Evolutionary conservation across 2,113 vertebrate genomes (phyloP).

Genomic region (Pyrgilauda ruficollis): DNA sequence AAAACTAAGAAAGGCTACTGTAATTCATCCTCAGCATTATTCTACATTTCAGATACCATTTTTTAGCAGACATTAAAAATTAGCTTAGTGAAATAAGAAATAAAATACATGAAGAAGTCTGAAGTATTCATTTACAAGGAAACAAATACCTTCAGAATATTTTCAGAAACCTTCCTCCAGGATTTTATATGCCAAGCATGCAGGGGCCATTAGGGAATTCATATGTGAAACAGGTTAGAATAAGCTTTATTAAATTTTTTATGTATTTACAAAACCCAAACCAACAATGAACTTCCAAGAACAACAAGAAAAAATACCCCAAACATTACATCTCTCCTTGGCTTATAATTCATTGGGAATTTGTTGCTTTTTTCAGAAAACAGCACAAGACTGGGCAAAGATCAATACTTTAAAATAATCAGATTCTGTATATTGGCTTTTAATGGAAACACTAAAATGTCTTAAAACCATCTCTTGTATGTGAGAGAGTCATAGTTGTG

Average conservation of each 20-base stretch:
- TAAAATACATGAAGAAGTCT: background rate
- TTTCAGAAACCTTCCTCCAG: background rate
- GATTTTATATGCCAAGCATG: background rate
- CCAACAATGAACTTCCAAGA: fast-evolving
- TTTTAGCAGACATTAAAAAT: background rate
- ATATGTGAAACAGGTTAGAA: background rate
- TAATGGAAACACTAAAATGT: background rate
- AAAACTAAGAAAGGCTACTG: background rate
- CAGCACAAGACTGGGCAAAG: background rate
- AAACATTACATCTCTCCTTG: background rate
- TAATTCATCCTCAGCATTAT: background rate
- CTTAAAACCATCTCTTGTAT: background rate
- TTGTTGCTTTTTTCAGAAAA: background rate
- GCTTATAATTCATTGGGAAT: background rate
- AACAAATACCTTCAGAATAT: background rate
- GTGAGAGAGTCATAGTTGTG: background rate
- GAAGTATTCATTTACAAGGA: background rate
- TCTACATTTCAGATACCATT: background rate
- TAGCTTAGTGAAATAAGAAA: background rate
- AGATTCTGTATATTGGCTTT: background rate
- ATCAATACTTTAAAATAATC: background rate
- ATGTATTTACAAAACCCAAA: background rate
- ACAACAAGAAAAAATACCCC: background rate
- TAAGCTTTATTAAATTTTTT: background rate
- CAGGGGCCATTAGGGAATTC: background rate